A percentile compares a stretch with the other conserved stretches of the same genome.
phyloP scores from a whole-genome alignment of 2,888 invertebrate species.

The Trachelus stipa region DNA sequence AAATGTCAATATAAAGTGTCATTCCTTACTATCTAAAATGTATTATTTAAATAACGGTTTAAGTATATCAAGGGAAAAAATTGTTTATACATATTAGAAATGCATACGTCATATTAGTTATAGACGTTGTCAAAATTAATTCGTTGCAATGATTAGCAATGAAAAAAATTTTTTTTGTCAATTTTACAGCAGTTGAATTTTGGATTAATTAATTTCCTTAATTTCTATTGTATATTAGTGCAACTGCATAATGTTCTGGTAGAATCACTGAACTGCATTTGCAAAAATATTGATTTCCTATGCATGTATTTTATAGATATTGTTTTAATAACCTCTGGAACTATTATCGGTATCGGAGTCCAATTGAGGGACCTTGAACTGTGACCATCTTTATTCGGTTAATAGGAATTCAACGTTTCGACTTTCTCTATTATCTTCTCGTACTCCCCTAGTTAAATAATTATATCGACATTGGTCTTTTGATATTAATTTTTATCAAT shows the following conservation, averaged over 20 bases:
- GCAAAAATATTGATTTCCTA: background rate
- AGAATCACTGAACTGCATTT: background rate
- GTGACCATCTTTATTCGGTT: background rate
- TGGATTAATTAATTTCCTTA: background rate
- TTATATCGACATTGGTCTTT: background rate
- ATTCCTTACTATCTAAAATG: no score
- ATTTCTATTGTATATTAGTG: background rate
- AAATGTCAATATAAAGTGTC: no score
- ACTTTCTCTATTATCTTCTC: background rate
- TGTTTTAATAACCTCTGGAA: background rate
- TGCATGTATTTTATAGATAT: background rate
- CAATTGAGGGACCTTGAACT: background rate
- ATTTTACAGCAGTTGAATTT: no score
- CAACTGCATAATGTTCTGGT: background rate
- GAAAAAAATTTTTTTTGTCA: no score
- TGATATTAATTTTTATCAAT: no score
- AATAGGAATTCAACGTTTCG: background rate
- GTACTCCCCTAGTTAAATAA: background rate
- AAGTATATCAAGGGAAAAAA: background rate
- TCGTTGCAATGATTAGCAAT: no score
- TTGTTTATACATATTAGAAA: background rate
- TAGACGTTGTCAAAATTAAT: no score
- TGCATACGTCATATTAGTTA: no score
- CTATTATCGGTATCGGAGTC: background rate
- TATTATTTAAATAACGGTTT: no score